Base-by-base conservation (phyloP, 2,888 invertebrate species). In the Sarcophaga rosellei region DNA sequence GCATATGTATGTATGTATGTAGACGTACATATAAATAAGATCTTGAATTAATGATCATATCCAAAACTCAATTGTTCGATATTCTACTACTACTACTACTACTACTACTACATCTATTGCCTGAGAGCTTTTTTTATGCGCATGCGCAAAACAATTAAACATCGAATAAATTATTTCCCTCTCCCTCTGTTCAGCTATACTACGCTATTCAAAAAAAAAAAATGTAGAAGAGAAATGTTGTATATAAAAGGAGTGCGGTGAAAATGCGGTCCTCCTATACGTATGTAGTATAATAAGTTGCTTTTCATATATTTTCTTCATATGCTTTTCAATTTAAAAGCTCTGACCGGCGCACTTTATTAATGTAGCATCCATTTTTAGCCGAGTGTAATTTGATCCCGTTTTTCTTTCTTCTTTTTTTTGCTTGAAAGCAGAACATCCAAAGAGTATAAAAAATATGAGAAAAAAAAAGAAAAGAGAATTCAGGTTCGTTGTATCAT, bases 381-480 rank as follows among this genome's bases (percentile, higher is more conserved):
- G 93, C 90, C 89, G 92, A 93, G 91, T 93, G 93, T 92, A 93
- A 93, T 93, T 93, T 92, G 93, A 93, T 91, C 84, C 89, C 87
- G 20, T 85, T 76, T 75, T 63, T n/a, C n/a, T n/a, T n/a, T n/a
- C n/a, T n/a, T n/a, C 23, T 53, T 11, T 57, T 77, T 73, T 77
- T 62, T 76, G 17, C 74, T 72, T 44, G 45, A 57, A 65, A 21
- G 44, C 62, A 17, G 44, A 66, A 17, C 72, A 66, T 35, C 12
- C 23, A 20, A 11, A 66, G 21, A 59, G 35, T 69, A 44, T n/a
- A 66, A 63, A 21, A n/a, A 65, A 72, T 12, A 21, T 20, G 23
- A 45, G 63, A 17, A 53, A 17, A 12, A 17, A 47, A 17, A 12
- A 17, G 11, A 12, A 53, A 15, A 15, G 15, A 15, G 5, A 53